Evolutionary conservation across 92 coral and sea anemone genomes (phyloP), one percentile per base, ranked within the genome.

Genomic region (Montipora capitata): DNA sequence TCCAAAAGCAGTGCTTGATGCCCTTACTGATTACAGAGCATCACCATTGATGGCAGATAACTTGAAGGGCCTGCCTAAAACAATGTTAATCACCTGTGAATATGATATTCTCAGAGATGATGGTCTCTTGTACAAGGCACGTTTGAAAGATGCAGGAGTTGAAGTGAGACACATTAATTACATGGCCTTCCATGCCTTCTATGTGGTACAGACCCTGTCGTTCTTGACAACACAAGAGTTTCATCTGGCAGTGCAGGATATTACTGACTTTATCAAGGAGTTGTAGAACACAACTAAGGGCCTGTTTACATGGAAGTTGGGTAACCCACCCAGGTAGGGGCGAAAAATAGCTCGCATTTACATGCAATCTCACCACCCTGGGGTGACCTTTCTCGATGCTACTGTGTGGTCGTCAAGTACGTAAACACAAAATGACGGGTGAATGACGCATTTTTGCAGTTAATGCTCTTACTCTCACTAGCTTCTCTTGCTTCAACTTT

Each of bases 61-160:
- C 44, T 35, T 95, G 41, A 72, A 93, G 68, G 99, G 99, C n/a
- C 88, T 91, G 20, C 99, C 99, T 1, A 83, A 86, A 49, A 96
- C 99, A 8, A 73, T 95, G 64, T 18, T 95, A 45, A 61, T 92
- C 4, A 87, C 95, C 11, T 93, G 98, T 18, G 95, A 96, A 61
- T 87, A 84, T 85, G 99, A 96, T 67, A 91, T 95, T 18, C 81
- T 95, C 3, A 93, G 86, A 90, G 98, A 94, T 39, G 99, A 96
- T 40, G 96, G 88, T 15, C 41, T 88, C 12, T 74, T 96, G 78
- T 96, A 87, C 62, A 98, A 92, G 61, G 79, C 91, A 17, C 89
- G 98, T 12, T 68, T 96, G 38, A 74, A 48, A 45, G 70, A 72
- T 76, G 94, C 94, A 15, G 96, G 96, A 1, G 90, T 96, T 49